Base-by-base conservation (phyloP, 2,888 invertebrate genomes). In the Phengaris alcon region DNA sequence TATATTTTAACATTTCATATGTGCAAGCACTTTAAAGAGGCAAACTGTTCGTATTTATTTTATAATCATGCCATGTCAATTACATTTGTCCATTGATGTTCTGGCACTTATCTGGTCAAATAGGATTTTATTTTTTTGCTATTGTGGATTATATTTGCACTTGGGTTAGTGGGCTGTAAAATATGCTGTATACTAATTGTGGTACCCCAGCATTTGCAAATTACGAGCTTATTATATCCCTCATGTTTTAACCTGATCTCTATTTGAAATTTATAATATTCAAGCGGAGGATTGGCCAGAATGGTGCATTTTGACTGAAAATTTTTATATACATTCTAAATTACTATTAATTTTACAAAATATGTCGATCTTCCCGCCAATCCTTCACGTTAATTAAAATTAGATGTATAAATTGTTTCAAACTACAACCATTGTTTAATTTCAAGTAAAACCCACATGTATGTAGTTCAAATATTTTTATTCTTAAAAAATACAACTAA, bases 31-130 rank as follows among this genome's bases (percentile, higher is more conserved):
- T 54, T 54, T 72, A 72, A 54, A 54, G 72, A 54, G 72, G 72
- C 72, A 54, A 54, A 78, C 76, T 78, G 80, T 88, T 85, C 87
- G 84, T 81, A 86, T 87, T 86, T 82, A 84, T 90, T 90, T 90
- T 91, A 91, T 83, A 82, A 86, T 81, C 84, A 88, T 91, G 90
- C 91, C 90, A 91, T 89, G 91, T 92, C 91, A 93, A 91, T 91
- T 91, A 91, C 90, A 90, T 86, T 89, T 92, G 90, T 91, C 90
- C 91, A 88, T 87, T 88, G 84, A 82, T 83, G 84, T 81, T 83
- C 87, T 91, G 91, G 88, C 91, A 90, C 87, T 81, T 86, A 87
- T 90, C 92, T 92, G 91, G 90, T 91, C 90, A 91, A 86, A 83
- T 85, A 80, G 86, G 83, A 88, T 87, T 89, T 88, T 90, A 90